Percentiles rank a stretch among this genome's conserved stretches.
Conservation (phyloP, 2,113 vertebrate genomes). For the Sinocyclocheilus anshuiensis region DNA sequence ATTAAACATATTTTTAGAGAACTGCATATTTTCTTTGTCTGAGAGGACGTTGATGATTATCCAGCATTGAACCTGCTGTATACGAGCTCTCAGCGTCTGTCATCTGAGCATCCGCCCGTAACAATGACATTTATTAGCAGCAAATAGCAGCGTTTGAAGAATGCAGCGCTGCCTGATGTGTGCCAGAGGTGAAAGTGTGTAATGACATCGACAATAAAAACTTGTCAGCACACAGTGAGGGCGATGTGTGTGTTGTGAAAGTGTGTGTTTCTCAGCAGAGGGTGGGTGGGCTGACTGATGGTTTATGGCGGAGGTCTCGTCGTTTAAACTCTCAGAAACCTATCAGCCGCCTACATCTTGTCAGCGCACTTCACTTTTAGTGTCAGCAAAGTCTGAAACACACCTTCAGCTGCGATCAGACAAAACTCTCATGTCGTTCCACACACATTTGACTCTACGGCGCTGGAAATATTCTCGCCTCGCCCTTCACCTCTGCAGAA, state of each 20-base stretch:
- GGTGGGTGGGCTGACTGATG: neutral
- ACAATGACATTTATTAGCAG: neutral
- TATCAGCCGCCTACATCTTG: neutral
- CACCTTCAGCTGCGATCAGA: constrained; percentile 16
- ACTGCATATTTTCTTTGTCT: neutral
- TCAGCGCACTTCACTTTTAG: neutral
- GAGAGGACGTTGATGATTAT: neutral
- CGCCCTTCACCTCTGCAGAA: neutral
- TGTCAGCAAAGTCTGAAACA: neutral
- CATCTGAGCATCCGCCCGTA: neutral
- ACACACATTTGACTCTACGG: neutral
- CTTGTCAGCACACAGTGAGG: neutral
- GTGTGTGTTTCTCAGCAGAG: neutral
- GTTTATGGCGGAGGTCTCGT: neutral
- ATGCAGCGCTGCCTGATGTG: neutral
- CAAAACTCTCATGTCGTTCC: neutral
- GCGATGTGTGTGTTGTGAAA: neutral
- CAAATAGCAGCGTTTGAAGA: neutral
- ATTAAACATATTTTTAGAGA: neutral
- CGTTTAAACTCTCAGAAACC: neutral
- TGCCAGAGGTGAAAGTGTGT: neutral
- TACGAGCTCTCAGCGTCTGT: neutral
- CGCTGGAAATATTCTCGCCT: neutral
- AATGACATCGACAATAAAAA: neutral
- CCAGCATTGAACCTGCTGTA: too few relatives aligned